Evolutionary conservation across 2,888 invertebrate species (phyloP), one percentile per base, ranked within the genome.

Genomic region (Callyntrura sp.): DNA sequence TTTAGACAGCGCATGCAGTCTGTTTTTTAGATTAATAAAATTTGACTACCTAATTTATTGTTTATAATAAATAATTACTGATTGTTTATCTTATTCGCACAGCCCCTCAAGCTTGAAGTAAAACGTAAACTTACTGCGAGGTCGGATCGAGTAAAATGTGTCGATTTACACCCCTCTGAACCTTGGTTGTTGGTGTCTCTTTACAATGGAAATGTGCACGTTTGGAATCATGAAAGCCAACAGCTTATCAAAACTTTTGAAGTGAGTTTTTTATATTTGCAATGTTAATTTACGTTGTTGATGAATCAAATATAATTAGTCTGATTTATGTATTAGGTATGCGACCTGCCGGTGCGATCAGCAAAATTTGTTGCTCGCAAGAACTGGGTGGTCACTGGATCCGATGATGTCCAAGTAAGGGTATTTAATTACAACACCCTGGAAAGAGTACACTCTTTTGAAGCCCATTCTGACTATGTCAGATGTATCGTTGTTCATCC

Each of bases 381-480:
- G 94, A 99, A 99, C 95, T 99, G 99, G 99, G 97, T 99, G 78
- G 97, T 99, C 78, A 98, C 99, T 0, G 99, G 99, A 20, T 99
- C 99, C 0, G 99, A 98, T 95, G 98, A 98, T 94, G 98, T 98
- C 97, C 97, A 97, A 94, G 97, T 99, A 35, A 96, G 99, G 91
- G 97, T 99, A 45, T 99, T 98, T 95, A 99, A 99, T 95, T 99
- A 99, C 95, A 99, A 99, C 95, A 99, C 99, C 0, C 95, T 99
- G 93, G 99, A 99, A 94, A 96, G 98, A 93, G 97, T 98, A 4
- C 98, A 99, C 94, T 96, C 98, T 4, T 99, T 98, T 94, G 99
- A 99, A 94, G 99, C 99, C 0, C 99, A 99, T 95, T 98, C 99
- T 0, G 99, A 99, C 95, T 99, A 99, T 95, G 97, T 99, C 28